A percentile compares a stretch with the other conserved stretches of the same genome.
These are phyloP conservation scores for Trachurus trachurus DNA, from an alignment of 2,797 vertebrate species.

Conservation along the genomic window DNA sequence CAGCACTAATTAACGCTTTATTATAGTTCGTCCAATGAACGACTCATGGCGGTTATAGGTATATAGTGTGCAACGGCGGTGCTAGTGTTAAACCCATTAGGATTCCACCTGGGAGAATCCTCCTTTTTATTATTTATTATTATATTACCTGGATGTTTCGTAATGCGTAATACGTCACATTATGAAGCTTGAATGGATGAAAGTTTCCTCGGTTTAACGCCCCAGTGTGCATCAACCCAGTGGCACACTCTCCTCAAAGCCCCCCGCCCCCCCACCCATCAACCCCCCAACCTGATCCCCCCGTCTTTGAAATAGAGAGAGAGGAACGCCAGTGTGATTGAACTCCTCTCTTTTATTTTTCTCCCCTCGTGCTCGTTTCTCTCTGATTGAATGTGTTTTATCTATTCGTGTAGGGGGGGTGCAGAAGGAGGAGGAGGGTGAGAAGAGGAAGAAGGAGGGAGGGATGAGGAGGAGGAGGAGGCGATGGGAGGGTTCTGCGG, in stretches of 20 bases:
- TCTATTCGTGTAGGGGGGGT: conserved; percentile 51
- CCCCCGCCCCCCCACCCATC: background rate
- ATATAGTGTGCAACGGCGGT: too few relatives aligned
- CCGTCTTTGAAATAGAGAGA: conserved; percentile 69
- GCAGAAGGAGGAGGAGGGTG: background rate
- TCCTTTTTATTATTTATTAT: background rate
- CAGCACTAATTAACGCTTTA: too few relatives aligned
- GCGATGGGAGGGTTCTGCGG: conserved; percentile 49
- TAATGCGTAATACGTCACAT: background rate
- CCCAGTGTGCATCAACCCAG: conserved; percentile 34
- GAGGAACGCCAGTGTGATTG: conserved; percentile 69
- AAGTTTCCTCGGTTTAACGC: conserved; percentile 22
- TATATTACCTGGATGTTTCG: background rate
- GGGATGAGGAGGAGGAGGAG: conserved; percentile 25
- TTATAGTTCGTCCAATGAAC: too few relatives aligned
- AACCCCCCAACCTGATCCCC: conserved; percentile 38
- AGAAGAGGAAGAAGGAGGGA: background rate
- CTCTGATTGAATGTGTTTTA: conserved; percentile 81
- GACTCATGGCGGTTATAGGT: too few relatives aligned
- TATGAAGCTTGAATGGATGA: conserved; percentile 24
- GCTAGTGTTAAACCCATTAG: background rate
- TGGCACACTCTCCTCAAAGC: conserved; percentile 30
- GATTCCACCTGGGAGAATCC: background rate
- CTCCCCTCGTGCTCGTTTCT: conserved; percentile 45
- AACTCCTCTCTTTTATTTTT: conserved; percentile 69